Conservation (phyloP, 2,113 vertebrate species). For the Nettapus auritus region DNA sequence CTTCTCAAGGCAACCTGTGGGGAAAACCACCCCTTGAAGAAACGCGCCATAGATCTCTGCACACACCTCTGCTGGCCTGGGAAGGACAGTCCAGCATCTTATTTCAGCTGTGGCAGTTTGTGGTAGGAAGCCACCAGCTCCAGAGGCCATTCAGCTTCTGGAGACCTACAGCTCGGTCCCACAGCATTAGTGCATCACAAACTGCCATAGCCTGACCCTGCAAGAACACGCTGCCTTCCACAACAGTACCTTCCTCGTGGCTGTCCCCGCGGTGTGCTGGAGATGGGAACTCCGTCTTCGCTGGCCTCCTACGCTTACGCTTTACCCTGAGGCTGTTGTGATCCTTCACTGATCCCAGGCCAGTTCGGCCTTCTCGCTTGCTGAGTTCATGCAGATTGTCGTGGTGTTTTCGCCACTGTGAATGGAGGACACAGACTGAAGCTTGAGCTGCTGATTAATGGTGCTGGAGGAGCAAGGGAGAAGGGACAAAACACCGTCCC, state of each 20-base stretch:
- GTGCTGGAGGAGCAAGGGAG: neutral
- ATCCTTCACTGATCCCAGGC: constrained; percentile 66
- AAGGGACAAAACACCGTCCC: neutral
- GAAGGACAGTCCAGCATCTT: neutral
- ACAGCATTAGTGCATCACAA: fast-evolving
- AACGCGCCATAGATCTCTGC: fast-evolving
- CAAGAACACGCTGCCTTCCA: fast-evolving
- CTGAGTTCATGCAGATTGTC: constrained; percentile 54
- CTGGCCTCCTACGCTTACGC: constrained; percentile 76
- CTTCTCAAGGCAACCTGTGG: constrained; percentile 79
- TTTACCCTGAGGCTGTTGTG: constrained; percentile 76
- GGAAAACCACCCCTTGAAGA: neutral
- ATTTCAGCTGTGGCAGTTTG: fast-evolving
- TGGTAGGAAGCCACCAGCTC: neutral
- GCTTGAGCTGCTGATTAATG: neutral
- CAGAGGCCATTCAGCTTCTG: neutral
- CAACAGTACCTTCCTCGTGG: constrained; percentile 76
- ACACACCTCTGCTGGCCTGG: neutral
- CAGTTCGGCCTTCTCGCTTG: constrained; percentile 54
- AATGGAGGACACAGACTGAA: neutral
- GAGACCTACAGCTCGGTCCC: neutral
- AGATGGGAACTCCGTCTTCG: constrained; percentile 60
- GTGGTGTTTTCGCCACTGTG: constrained; percentile 74
- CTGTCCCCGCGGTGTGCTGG: constrained; percentile 47
- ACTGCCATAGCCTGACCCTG: fast-evolving